Evolutionary conservation across 2,797 vertebrate species (phyloP), one percentile per base, ranked within the genome.

Genomic region (Chromis chromis): DNA sequence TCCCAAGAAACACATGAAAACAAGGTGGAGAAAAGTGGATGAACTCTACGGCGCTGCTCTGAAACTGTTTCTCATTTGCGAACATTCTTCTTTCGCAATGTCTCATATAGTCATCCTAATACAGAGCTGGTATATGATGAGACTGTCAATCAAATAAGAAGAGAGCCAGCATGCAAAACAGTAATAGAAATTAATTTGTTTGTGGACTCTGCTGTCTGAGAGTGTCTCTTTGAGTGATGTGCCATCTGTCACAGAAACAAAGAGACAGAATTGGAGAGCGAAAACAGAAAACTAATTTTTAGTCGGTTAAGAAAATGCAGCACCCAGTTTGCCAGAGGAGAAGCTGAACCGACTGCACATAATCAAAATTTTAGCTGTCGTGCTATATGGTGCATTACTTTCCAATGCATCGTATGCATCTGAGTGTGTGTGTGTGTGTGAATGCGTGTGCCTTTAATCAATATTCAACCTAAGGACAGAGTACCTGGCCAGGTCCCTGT

Each of bases 161-260:
- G 64, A 78, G 82, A 70, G 80, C 78, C 68, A 70, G 89, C 84
- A 85, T 82, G 73, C 82, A 88, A 87, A 88, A 86, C 83, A 85
- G 85, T 90, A 86, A 89, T 89, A 90, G 56, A 86, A 90, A 89
- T 92, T 89, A 91, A 91, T 93, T 93, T 91, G 86, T 91, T 92
- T 91, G 86, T 75, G 78, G 81, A 82, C 78, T 85, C 77, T 89
- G 80, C 86, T 86, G 89, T 83, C 85, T 88, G 88, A 84, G 70
- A 84, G 83, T 16, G 72, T 86, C 84, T 86, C 63, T 75, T 74
- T 85, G 90, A 91, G 78, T 87, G 87, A 92, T 90, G 88, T 88
- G 86, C 90, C 87, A 89, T 91, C 89, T 92, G 91, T 90, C 90
- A 85, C 74, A 42, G 80, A 85, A 85, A 89, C 85, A 88, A 88